Evolutionary conservation across 2,888 invertebrate species (phyloP), one percentile per base, ranked within the genome.

Genomic region (Ctenicera cuprea): DNA sequence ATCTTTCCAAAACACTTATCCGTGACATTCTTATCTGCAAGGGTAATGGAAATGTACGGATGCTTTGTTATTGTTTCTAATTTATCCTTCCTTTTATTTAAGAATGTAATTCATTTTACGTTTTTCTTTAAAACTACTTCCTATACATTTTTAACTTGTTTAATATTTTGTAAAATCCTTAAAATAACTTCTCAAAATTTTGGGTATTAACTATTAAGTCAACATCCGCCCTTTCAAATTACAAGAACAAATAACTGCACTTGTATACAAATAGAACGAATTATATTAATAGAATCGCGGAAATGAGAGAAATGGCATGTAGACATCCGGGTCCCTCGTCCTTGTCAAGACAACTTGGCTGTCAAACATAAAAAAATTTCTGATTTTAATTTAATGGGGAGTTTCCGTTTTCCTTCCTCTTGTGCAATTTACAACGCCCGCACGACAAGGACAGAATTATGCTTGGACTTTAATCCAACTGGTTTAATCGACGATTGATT

Each of bases 251-350:
- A 54, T 26, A 26, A 7, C 26, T 26, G 11, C 12, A 54, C 4
- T 26, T 16, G 7, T n/a, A 33, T 33, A 14, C 14, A 30, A 5
- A 12, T 54, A 54, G 54, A 54, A 50, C 9, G 30, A 52, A 26
- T 18, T 62, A 61, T 50, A 69, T 71, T 69, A 73, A 63, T 76
- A 71, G 71, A 65, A 67, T 71, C 20, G 48, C 73, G 76, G 76
- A 76, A 76, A 74, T 76, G 65, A 76, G 64, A 71, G 65, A 71
- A 73, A 73, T 71, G 71, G 65, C 54, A 71, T 45, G 64, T 54
- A 61, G 67, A 76, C 71, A 74, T 76, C 76, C 76, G 76, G 76
- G 76, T 76, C 76, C 71, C 71, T 64, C 69, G 76, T 76, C 76
- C 76, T 76, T 76, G 76, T 59, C 20, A 30, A 41, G 61, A 72